These are phyloP conservation scores for Hoplostethus mediterraneus DNA, from an alignment of 2,797 vertebrate species.

Conservation along the genomic window DNA sequence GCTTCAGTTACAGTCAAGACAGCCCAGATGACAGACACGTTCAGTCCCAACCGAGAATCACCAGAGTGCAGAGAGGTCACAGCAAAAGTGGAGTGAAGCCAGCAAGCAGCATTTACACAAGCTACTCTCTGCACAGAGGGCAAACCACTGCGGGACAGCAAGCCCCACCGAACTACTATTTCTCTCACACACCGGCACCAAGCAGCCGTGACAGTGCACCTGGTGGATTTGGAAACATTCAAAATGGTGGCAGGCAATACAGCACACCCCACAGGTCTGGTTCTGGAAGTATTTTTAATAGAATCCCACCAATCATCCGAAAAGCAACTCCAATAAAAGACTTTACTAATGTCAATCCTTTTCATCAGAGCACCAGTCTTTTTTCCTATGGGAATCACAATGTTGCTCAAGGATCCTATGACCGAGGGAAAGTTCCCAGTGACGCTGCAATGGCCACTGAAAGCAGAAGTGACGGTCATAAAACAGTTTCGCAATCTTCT, in stretches of 20 bases:
- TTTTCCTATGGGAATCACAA: background rate
- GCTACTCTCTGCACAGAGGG: background rate
- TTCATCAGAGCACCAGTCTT: conserved; percentile 10
- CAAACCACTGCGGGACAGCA: background rate
- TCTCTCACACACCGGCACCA: background rate
- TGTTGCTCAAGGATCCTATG: conserved; percentile 14
- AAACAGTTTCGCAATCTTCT: conserved; percentile 13
- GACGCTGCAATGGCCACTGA: background rate
- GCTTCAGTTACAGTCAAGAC: conserved; percentile 13
- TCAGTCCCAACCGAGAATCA: background rate
- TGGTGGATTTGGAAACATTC: background rate
- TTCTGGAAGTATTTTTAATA: conserved; percentile 6
- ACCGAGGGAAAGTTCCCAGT: background rate
- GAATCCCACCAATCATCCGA: conserved; percentile 12
- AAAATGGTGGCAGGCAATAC: background rate
- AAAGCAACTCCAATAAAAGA: conserved; percentile 20
- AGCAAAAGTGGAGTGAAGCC: conserved; percentile 4
- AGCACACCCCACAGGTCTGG: background rate
- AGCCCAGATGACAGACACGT: background rate
- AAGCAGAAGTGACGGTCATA: background rate
- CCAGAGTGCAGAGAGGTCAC: conserved; percentile 8
- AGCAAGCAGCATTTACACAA: conserved; percentile 6
- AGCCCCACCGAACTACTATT: background rate
- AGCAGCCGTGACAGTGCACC: background rate
- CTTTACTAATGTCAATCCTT: background rate